Percentiles rank a stretch among this genome's conserved stretches.
These are phyloP conservation scores for Montipora cactus DNA, from an alignment of 64 coral and sea anemone species.

Conservation along the genomic window DNA sequence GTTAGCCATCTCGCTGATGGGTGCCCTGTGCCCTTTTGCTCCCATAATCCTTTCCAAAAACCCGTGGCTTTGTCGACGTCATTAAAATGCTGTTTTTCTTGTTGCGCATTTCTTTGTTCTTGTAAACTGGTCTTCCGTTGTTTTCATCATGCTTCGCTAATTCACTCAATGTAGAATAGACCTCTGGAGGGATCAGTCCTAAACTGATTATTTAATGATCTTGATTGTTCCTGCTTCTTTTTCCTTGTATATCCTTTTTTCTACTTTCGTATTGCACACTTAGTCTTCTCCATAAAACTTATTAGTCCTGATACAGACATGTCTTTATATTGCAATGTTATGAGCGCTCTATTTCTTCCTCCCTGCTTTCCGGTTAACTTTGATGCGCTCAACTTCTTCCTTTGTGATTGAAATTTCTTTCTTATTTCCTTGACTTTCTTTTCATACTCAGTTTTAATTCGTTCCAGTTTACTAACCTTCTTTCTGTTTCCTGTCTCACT, in stretches of 20 bases:
- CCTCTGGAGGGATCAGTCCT: background rate
- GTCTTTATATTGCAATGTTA: background rate
- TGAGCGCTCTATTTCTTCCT: background rate
- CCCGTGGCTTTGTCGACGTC: background rate
- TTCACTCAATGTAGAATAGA: constrained; percentile 4
- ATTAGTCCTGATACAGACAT: background rate
- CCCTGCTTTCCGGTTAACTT: background rate
- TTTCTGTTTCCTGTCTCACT: background rate
- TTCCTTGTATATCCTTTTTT: constrained; percentile 17
- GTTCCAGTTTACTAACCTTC: constrained; percentile 10
- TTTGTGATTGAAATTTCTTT: background rate
- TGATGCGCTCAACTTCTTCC: background rate
- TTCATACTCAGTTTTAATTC: constrained; percentile 9
- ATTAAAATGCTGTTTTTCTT: background rate
- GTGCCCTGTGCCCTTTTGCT: background rate
- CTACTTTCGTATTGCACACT: constrained; percentile 26
- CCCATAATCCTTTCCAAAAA: constrained; percentile 19
- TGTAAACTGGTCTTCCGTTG: too few species aligned
- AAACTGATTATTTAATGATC: background rate
- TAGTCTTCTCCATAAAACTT: constrained; percentile 20
- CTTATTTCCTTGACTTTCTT: background rate
- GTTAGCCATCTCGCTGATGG: background rate
- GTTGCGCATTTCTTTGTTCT: background rate
- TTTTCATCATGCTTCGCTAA: too few species aligned
- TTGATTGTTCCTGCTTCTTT: constrained; percentile 7